Base-by-base conservation (phyloP, 2,888 invertebrate species). In the Rhodophaea formosa region DNA sequence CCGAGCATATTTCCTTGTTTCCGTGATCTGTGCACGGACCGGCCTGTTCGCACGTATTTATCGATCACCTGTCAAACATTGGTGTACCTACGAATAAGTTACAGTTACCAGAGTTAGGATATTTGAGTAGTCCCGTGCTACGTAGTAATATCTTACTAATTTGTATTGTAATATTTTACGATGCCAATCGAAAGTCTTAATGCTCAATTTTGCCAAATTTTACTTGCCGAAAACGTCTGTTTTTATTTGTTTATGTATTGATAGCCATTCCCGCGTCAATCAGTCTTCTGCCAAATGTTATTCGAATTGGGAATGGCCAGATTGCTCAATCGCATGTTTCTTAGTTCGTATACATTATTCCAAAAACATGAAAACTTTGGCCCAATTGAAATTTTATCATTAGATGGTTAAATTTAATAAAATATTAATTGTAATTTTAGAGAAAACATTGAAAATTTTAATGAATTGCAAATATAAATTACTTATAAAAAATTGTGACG, bases 191-290 rank as follows among this genome's bases (percentile, higher is more conserved):
- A 85, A 84, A 81, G 86, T 86, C 83, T 84, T 82, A 83, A 90
- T 91, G 91, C 91, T 91, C 91, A 91, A 91, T 90, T 86, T 90
- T 90, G 91, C 91, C 91, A 91, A 91, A 91, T 88, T 88, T 84
- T 82, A 88, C 89, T 90, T 90, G 90, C 90, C 90, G 84, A 77
- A 67, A 83, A 79, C 77, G 80, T 86, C 82, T 87, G 35, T 86
- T 86, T 88, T 86, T 81, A 77, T 75, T 80, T 84, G 82, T 84
- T 76, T 62, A 71, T 74, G 74, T 73, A 63, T 71, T 69, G 66
- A 58, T 71, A 70, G 71, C 75, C 74, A 77, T 78, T 80, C 79
- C 79, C 77, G 5, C 6, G 17, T 66, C 61, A 61, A 60, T 61
- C 66, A 65, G 69, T 68, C 66, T 69, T 64, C 64, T 64, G 62